Percentiles rank a stretch among this genome's conserved stretches.
Conservation (phyloP, 2,113 vertebrate species). For the Neotoma lepida region DNA sequence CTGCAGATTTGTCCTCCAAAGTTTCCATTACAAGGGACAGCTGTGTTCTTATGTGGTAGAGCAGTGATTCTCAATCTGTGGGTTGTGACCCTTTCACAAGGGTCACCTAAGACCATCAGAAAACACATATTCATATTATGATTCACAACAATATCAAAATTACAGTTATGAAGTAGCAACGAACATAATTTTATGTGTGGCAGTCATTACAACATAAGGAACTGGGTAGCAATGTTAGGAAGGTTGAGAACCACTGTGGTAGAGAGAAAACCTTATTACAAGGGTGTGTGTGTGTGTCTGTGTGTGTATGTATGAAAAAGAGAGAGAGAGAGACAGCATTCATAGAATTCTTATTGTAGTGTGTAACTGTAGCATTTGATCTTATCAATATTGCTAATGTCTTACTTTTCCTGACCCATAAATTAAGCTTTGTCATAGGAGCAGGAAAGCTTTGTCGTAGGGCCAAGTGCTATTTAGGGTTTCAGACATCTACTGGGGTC, state of each 20-base stretch:
- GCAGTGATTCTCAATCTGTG: background rate
- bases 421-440: background rate
- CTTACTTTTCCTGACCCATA: background rate
- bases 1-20: background rate
- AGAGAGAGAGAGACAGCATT: background rate
- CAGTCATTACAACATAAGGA: background rate
- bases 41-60: no score
- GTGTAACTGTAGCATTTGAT: background rate
- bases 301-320: no score
- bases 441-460: background rate
- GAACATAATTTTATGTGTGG: background rate
- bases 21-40: background rate
- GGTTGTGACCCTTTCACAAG: background rate
- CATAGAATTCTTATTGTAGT: background rate
- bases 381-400: background rate
- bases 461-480: background rate
- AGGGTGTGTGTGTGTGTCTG: no score
- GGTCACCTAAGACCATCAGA: background rate
- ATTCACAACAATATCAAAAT: background rate
- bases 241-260: background rate
- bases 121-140: background rate
- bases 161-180: background rate
- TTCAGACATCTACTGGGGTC: no score
- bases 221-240: background rate
- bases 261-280: background rate